Conservation (phyloP, 2,888 invertebrate genomes). For the Dugesia japonica region DNA sequence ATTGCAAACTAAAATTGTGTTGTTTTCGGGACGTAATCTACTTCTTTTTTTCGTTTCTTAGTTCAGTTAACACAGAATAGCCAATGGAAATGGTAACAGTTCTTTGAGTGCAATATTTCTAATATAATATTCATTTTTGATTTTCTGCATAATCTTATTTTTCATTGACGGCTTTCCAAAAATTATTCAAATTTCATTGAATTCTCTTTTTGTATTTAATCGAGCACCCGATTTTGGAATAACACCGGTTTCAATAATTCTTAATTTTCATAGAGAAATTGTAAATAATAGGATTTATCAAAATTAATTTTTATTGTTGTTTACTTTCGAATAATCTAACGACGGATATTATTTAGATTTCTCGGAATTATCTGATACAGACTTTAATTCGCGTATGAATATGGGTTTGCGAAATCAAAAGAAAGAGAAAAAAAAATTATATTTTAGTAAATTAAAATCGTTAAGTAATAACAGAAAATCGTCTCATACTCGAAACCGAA, state of each 20-base stretch:
- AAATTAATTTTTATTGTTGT: no score
- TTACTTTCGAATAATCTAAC: no score
- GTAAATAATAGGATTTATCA: background rate
- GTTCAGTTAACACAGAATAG: no score
- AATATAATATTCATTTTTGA: background rate
- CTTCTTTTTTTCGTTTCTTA: no score
- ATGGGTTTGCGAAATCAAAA: slow-evolving; percentile 9
- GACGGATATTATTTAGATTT: background rate
- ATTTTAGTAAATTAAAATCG: background rate
- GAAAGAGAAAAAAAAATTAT: background rate
- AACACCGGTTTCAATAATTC: background rate
- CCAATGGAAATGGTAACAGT: no score
- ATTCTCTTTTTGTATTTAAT: no score
- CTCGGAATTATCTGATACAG: background rate
- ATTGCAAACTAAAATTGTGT: no score
- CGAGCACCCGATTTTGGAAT: background rate
- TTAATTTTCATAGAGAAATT: background rate
- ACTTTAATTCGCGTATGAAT: background rate
- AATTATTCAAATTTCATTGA: no score
- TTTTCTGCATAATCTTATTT: no score
- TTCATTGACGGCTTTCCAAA: no score
- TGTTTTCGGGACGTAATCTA: no score
- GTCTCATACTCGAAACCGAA: background rate
- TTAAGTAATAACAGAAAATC: background rate
- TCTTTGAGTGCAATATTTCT: no score